A percentile compares a stretch with the other conserved stretches of the same genome.
Conservation (phyloP, 2,113 vertebrate genomes). For the Eulemur macaco region DNA sequence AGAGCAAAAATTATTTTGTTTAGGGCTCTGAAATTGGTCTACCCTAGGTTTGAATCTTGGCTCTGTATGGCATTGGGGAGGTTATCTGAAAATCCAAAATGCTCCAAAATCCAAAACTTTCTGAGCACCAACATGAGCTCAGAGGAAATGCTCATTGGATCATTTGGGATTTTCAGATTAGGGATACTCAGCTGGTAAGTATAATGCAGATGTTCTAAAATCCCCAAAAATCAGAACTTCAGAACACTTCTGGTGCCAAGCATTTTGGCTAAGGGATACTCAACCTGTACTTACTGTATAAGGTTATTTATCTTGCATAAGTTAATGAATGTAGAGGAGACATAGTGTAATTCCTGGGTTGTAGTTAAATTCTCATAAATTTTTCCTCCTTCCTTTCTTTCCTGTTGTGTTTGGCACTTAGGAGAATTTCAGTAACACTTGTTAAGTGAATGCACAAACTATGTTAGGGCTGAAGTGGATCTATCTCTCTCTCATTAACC, state of each 20-base stretch:
- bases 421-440: background rate
- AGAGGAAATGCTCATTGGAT: too few species aligned
- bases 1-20: background rate
- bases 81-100: too few species aligned
- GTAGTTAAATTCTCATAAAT: background rate
- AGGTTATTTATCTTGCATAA: constrained; percentile 24
- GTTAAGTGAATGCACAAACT: background rate
- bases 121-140: too few species aligned
- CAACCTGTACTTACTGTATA: background rate
- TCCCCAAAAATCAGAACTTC: too few species aligned
- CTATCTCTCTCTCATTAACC: background rate
- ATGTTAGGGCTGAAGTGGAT: background rate
- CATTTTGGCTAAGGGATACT: background rate
- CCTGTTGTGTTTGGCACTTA: background rate
- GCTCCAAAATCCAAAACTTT: too few species aligned
- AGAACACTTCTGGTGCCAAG: background rate
- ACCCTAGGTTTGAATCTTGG: background rate
- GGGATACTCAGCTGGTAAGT: background rate
- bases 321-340: constrained; percentile 1
- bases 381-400: background rate
- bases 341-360: background rate
- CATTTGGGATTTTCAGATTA: too few species aligned
- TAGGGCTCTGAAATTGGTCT: background rate
- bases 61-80: background rate
- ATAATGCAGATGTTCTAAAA: background rate